phyloP scores from a whole-genome alignment of 2,888 invertebrate genomes.

The Brenthis hecate region DNA sequence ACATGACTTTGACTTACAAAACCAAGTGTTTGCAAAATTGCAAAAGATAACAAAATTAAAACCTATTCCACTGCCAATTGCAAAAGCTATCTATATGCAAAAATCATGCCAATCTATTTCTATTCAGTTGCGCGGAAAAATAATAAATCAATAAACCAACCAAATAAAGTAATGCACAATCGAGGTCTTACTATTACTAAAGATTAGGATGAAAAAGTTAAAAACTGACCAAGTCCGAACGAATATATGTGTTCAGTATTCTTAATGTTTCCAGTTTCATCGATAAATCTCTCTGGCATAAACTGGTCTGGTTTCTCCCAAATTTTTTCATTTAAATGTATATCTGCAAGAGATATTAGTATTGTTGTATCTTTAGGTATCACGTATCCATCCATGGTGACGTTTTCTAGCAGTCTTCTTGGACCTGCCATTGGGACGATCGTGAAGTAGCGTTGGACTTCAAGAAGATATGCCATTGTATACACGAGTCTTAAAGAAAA shows the following conservation, averaged over 20 bases:
- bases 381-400: constrained; percentile 63
- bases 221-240: constrained; percentile 85
- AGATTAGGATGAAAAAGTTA: neutral
- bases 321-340: constrained; percentile 74
- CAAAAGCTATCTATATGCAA: no score
- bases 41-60: no score
- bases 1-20: no score
- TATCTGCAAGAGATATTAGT: constrained; percentile 77
- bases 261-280: constrained; percentile 74
- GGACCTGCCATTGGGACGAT: constrained; percentile 82
- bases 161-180: no score
- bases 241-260: constrained; percentile 82
- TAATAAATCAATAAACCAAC: no score
- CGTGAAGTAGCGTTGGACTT: constrained; percentile 80
- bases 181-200: neutral
- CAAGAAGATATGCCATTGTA: constrained; percentile 80
- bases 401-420: constrained; percentile 62
- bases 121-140: no score
- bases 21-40: no score
- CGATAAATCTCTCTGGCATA: constrained; percentile 84
- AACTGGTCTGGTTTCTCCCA: constrained; percentile 84
- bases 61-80: no score
- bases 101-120: no score
- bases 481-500: constrained; percentile 70
- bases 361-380: constrained; percentile 80